Percentiles rank a stretch among this genome's conserved stretches.
phyloP scores from a whole-genome alignment of 2,797 vertebrate genomes.

The Avahi laniger region DNA sequence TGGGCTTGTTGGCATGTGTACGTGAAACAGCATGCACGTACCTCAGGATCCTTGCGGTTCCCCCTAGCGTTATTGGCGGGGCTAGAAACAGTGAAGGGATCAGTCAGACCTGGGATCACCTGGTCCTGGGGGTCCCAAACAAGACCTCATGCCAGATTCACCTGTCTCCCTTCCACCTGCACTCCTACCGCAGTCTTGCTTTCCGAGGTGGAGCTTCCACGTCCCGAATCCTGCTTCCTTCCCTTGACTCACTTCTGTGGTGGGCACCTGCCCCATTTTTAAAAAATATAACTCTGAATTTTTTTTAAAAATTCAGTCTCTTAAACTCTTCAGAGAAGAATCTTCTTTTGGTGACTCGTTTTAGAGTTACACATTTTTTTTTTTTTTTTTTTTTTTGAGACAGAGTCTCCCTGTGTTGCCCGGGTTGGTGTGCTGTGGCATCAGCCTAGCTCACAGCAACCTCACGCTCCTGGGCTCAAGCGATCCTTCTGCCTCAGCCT shows the following conservation, averaged over 20 bases:
- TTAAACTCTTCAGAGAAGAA: slow-evolving; percentile 2
- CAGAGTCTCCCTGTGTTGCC: no score
- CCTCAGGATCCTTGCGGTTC: not conserved
- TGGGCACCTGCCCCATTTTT: not conserved
- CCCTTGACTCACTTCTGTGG: not conserved
- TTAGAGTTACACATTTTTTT: no score
- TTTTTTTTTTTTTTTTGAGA: no score
- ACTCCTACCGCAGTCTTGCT: not conserved
- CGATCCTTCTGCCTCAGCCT: no score
- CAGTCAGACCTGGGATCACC: not conserved
- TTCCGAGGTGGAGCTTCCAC: not conserved
- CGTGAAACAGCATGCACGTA: not conserved
- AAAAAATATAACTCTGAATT: not conserved
- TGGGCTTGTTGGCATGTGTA: not conserved
- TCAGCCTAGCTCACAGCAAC: no score
- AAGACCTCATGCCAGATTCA: not conserved
- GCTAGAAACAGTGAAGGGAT: not conserved
- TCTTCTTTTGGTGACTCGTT: slow-evolving; percentile 2
- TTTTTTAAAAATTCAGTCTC: not conserved
- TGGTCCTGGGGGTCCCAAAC: not conserved
- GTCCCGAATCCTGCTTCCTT: not conserved
- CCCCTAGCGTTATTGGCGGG: not conserved
- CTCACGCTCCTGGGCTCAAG: no score
- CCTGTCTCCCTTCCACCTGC: not conserved
- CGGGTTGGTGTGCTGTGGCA: no score